A percentile compares a stretch with the other conserved stretches of the same genome.
Evolutionary conservation across 2,888 invertebrate genomes (phyloP).

Genomic region (Lasioglossum zephyrum): DNA sequence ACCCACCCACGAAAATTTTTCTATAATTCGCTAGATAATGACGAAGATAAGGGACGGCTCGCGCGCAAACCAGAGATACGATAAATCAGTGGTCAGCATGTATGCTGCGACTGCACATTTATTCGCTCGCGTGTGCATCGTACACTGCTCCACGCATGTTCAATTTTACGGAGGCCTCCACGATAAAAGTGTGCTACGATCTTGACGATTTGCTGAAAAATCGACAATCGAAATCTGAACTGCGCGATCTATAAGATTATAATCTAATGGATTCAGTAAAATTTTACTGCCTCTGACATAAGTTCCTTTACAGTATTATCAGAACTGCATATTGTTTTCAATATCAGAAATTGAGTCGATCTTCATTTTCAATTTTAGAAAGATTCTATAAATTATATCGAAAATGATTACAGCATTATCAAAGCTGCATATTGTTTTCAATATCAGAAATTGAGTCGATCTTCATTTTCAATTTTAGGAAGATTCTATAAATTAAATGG

Average conservation of each 20-base stretch:
- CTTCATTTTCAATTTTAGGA: too few relatives aligned
- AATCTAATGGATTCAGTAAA: background rate
- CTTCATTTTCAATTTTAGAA: too few relatives aligned
- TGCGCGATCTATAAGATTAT: background rate
- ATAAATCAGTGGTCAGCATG: constrained; percentile 65
- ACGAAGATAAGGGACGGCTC: constrained; percentile 54
- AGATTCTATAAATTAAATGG: too few relatives aligned
- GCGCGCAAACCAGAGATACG: constrained; percentile 51
- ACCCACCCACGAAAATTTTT: constrained; percentile 67
- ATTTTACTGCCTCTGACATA: background rate
- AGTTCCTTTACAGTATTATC: background rate
- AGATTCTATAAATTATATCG: too few relatives aligned
- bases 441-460: too few relatives aligned
- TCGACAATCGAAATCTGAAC: background rate
- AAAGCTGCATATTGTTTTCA: background rate
- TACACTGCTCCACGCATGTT: constrained; percentile 56
- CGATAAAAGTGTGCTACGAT: constrained; percentile 46
- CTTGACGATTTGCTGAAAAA: constrained; percentile 22
- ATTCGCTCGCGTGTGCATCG: constrained; percentile 41
- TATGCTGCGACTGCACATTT: constrained; percentile 47
- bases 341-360: background rate
- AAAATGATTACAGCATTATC: too few relatives aligned
- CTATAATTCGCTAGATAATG: constrained; percentile 67
- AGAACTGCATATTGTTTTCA: background rate
- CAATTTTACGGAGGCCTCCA: constrained; percentile 52